Evolutionary conservation across 2,113 vertebrate species (phyloP), one percentile per base, ranked within the genome.

Genomic region (Lichenostomus cassidix): DNA sequence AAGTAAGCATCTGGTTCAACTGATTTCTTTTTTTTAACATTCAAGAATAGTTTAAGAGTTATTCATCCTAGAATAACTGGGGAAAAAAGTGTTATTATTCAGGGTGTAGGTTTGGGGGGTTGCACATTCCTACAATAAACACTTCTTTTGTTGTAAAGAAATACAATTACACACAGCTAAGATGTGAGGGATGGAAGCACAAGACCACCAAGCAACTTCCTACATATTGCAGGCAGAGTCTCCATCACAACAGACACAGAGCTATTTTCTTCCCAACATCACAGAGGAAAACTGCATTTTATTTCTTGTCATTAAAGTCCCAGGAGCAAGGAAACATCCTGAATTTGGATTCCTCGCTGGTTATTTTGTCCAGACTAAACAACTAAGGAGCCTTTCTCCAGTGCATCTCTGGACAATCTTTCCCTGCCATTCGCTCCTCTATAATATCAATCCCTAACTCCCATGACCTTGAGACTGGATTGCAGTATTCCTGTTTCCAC

Each of bases 1-100:
- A 96, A 97, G 94, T 81, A 97, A 97, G 96, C 95, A 97, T 96
- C 93, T 96, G 95, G 94, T 93, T 94, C 75, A 92, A 94, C n/a
- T 50, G 74, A 95, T 90, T 83, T 83, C 42, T 93, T 86, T 92
- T 86, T 76, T 68, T 39, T 13, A 44, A 89, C 7, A 9, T 86
- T 92, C 90, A 96, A 89, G 87, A 96, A 95, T 73, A 93, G 87
- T 95, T 96, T 93, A 94, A 95, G 78, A 85, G 67, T 96, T 95
- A 80, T 90, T 95, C 90, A 95, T 79, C 87, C 89, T 75, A 84
- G 87, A 96, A 96, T 92, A 96, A 94, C 89, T 53, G 49, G 15
- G 23, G 5, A 10, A 2, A 24, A 37, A 86, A 59, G 18, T 78
- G 41, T 55, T 90, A 56, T 91, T 95, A 80, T 91, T 60, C 90